Conservation (phyloP, 2,888 invertebrate genomes). For the Drosophila mulleri region DNA sequence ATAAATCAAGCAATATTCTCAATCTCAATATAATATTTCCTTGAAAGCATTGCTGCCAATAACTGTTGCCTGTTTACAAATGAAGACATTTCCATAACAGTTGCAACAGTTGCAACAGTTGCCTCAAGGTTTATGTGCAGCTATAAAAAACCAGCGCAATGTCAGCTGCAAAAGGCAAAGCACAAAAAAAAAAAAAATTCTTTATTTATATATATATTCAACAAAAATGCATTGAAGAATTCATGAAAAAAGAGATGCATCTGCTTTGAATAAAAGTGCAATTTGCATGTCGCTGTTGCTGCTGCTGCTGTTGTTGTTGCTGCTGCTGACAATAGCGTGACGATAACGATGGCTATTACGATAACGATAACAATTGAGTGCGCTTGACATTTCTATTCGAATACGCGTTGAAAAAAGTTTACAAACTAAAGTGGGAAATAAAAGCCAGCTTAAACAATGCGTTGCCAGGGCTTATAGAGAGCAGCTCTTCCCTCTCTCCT, state of each 20-base stretch:
- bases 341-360: constrained; percentile 34
- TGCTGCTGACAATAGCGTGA: constrained; percentile 34
- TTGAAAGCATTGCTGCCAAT: background rate
- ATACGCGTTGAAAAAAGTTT: constrained; percentile 11
- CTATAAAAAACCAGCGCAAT: constrained; percentile 25
- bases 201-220: background rate
- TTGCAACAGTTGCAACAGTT: no score
- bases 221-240: constrained; percentile 12
- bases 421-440: constrained; percentile 25
- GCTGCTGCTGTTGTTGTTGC: constrained; percentile 3
- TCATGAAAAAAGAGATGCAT: constrained; percentile 9
- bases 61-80: background rate
- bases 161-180: constrained; percentile 16
- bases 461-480: constrained; percentile 6
- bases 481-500: background rate
- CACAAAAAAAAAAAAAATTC: background rate
- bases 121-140: constrained; percentile 18
- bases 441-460: constrained; percentile 37
- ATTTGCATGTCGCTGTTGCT: constrained; percentile 52
- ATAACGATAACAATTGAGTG: constrained; percentile 15
- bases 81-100: constrained; percentile 28
- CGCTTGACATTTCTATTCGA: constrained; percentile 59
- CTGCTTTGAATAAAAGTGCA: constrained; percentile 42
- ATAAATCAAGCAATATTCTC: no score
- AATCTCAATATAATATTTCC: no score